Conservation (phyloP, 2,113 vertebrate species). For the Camelus dromedarius region DNA sequence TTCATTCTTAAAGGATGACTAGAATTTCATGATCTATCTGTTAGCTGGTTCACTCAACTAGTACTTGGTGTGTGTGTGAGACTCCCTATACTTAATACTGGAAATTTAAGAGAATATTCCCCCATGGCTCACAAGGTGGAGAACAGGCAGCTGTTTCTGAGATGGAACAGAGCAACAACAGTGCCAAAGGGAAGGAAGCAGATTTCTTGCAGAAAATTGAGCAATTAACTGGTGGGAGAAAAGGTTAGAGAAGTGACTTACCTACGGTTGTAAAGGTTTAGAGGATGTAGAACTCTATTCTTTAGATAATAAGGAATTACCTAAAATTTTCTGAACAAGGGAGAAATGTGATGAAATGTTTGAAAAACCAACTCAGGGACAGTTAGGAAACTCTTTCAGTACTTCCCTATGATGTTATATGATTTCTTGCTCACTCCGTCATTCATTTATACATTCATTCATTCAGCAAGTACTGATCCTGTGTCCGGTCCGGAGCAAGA, state of each 20-base stretch:
- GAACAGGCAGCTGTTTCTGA: not conserved
- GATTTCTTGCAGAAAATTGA: not conserved
- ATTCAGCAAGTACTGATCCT: not conserved
- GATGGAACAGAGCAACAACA: not conserved
- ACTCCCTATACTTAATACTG: not conserved
- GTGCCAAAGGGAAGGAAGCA: not conserved
- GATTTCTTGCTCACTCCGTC: not conserved
- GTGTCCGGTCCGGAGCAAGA: not conserved
- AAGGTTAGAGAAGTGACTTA: not conserved
- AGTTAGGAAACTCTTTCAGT: not conserved
- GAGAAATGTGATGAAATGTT: not conserved
- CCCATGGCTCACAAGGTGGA: not conserved
- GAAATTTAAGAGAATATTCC: not conserved
- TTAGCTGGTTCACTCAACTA: not conserved
- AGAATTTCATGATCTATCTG: not conserved
- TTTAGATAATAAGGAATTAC: not conserved
- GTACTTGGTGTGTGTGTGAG: not conserved
- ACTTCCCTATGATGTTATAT: not conserved
- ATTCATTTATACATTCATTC: not conserved
- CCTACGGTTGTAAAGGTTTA: not conserved
- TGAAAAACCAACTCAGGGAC: not conserved
- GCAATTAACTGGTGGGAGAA: not conserved
- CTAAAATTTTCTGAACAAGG: not conserved
- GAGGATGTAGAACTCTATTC: not conserved
- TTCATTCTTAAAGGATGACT: slow-evolving; percentile 31